Base-by-base conservation (phyloP, 2,888 invertebrate genomes). In the Mythimna vitellina region DNA sequence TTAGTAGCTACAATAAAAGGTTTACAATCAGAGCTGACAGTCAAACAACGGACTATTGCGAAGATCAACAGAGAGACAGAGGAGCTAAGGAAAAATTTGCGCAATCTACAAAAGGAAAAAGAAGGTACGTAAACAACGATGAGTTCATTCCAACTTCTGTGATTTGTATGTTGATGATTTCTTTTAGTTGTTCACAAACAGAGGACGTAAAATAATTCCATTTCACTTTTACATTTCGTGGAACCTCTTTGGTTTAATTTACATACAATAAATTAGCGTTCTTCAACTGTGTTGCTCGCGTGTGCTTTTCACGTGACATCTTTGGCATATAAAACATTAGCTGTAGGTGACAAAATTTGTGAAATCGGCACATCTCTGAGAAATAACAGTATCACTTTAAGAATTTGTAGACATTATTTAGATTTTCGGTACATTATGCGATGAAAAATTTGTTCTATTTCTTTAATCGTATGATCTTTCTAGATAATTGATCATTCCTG, bases 1-100 rank as follows among this genome's bases (percentile, higher is more conserved):
- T 95, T 98, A 62, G 92, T 98, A 35, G 98, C 98, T 0, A 98
- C 98, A 0, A 98, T 98, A 85, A 97, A 98, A 76, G 98, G 98
- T 4, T 93, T 98, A 88, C 98, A 98, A 89, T 92, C 97, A 0
- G 98, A 98, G 88, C 89, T 98, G 65, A 96, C 97, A 6, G 97
- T 97, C 49, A 98, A 98, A 91, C 98, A 98, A 86, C 97, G 98
- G 83, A 97, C 97, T 3, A 96, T 98, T 76, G 95, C 96, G 51
- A 97, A 98, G 80, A 94, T 98, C 63, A 98, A 97, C 54, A 97
- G 97, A 82, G 98, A 98, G 88, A 95, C 98, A 58, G 98, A 98
- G 54, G 98, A 98, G 78, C 92, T 98, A 71, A 97, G 97, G 87
- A 98, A 97, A 90, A 98, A 98, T 61, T 97, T 98, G 87, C 96